Conservation (phyloP, 2,113 vertebrate species). For the Proteles cristata region DNA sequence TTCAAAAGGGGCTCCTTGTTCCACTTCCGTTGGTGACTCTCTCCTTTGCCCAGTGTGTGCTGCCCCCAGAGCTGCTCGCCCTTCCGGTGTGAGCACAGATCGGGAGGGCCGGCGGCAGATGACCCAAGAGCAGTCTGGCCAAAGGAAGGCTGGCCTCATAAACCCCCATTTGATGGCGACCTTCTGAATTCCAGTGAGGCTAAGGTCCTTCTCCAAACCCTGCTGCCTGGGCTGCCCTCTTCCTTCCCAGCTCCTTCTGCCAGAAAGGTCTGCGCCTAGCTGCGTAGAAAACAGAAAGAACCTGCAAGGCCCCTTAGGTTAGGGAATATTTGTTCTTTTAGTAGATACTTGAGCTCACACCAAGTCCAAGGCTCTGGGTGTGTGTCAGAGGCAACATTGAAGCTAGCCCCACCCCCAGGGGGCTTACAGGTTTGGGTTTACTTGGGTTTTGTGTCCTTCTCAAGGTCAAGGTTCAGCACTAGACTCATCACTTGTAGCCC, state of each 20-base stretch:
- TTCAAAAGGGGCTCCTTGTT: neutral
- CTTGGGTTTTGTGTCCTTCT: neutral
- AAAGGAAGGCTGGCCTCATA: neutral
- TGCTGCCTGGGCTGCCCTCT: neutral
- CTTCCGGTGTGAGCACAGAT: neutral
- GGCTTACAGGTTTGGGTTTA: neutral
- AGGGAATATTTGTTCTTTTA: neutral
- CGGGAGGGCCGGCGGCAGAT: neutral
- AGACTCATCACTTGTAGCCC: neutral
- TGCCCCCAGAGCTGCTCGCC: neutral
- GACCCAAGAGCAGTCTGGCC: neutral
- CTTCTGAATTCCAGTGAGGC: neutral
- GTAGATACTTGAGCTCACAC: neutral
- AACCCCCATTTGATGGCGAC: neutral
- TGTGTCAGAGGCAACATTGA: neutral
- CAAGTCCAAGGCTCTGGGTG: neutral
- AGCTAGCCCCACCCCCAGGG: neutral
- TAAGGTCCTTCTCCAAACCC: neutral
- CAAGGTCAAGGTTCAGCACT: neutral
- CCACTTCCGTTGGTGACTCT: neutral
- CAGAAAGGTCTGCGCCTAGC: neutral
- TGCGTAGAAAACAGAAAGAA: neutral
- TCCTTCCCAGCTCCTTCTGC: neutral
- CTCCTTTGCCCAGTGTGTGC: neutral
- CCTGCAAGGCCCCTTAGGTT: neutral